These are phyloP conservation scores for Galeruca laticollis DNA, from an alignment of 2,888 invertebrate species.

Conservation along the genomic window DNA sequence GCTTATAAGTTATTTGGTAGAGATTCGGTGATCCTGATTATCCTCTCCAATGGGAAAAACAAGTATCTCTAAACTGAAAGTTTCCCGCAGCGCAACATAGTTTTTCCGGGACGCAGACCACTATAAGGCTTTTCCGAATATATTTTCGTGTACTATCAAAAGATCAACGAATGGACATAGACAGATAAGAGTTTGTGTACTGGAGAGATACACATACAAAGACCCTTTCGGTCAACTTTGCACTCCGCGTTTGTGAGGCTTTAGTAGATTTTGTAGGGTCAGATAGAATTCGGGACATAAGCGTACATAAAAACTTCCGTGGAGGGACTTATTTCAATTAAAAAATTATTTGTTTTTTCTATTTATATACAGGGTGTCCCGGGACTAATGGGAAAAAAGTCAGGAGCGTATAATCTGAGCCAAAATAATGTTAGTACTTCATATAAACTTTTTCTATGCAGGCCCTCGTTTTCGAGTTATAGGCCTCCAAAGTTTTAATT, in stretches of 20 bases:
- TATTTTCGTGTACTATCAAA: constrained; percentile 43
- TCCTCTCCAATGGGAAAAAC: constrained; percentile 39
- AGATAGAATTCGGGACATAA: constrained; percentile 28
- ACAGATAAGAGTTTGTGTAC: constrained; percentile 42
- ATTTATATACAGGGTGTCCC: no score
- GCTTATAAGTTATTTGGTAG: constrained; percentile 38
- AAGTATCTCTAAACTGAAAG: constrained; percentile 32
- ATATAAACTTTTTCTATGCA: no score
- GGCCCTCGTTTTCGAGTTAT: no score
- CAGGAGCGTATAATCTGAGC: no score
- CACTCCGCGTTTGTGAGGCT: constrained; percentile 29
- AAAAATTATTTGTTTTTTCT: no score
- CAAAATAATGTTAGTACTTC: no score
- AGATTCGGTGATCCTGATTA: constrained; percentile 39
- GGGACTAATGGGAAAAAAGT: no score
- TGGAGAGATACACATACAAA: constrained; percentile 38
- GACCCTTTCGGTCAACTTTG: constrained; percentile 41
- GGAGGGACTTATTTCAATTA: not conserved
- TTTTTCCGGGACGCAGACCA: constrained; percentile 39
- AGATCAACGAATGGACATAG: constrained; percentile 42
- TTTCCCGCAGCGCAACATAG: constrained; percentile 35
- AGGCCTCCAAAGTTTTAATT: no score
- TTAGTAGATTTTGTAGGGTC: constrained; percentile 39
- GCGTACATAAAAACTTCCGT: constrained; percentile 17
- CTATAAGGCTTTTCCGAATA: constrained; percentile 41